A percentile compares a stretch with the other conserved stretches of the same genome.
Evolutionary conservation across 2,888 invertebrate species (phyloP).

Genomic region (Scotopteryx bipunctaria): DNA sequence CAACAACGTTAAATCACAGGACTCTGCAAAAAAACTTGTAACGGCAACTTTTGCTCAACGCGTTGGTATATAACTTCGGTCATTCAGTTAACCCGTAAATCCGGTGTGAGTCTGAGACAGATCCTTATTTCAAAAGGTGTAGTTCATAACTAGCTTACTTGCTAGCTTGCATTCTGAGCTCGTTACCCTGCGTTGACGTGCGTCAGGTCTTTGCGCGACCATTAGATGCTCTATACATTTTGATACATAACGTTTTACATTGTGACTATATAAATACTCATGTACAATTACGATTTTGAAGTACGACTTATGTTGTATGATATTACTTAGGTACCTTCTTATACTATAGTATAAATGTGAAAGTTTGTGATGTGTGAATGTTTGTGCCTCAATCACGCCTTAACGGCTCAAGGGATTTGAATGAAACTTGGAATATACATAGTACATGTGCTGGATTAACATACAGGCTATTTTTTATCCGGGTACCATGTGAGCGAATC

Average conservation of each 20-base stretch:
- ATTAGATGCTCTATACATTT: neutral
- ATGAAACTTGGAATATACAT: no score
- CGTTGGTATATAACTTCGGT: slow-evolving; percentile 12
- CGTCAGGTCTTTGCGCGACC: slow-evolving; percentile 39
- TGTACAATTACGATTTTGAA: neutral
- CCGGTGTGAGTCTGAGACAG: slow-evolving; percentile 16
- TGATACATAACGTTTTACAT: no score
- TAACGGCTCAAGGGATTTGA: no score
- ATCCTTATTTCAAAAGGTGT: slow-evolving; percentile 24
- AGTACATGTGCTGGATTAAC: no score
- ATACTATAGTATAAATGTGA: no score
- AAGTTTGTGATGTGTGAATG: no score
- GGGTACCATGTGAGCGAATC: no score
- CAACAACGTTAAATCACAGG: slow-evolving; percentile 10
- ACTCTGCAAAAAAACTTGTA: slow-evolving; percentile 5
- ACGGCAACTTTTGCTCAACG: slow-evolving; percentile 11
- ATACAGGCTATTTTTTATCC: no score
- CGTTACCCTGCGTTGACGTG: slow-evolving; percentile 50
- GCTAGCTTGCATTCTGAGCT: slow-evolving; percentile 51
- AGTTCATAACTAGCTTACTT: slow-evolving; percentile 25
- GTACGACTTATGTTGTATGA: neutral
- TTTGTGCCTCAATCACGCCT: no score
- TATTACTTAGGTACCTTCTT: no score
- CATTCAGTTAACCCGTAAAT: slow-evolving; percentile 16
- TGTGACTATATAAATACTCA: no score